A percentile compares a stretch with the other conserved stretches of the same genome.
phyloP scores from a whole-genome alignment of 1,140 invertebrate genomes.

The Muscidifurax raptorellus region DNA sequence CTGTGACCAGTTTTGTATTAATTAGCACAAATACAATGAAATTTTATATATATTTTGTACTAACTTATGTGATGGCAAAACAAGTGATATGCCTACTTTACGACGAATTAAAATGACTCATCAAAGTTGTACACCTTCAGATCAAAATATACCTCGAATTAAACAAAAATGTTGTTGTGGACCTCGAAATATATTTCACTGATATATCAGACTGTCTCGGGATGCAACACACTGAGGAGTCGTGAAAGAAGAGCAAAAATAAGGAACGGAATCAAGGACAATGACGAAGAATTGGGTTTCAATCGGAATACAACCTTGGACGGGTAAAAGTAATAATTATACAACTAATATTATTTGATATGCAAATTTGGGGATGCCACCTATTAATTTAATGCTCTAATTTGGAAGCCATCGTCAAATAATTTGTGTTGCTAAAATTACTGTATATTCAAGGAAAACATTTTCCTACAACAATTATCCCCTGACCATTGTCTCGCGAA shows the following conservation, averaged over 20 bases:
- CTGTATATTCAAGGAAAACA: too few relatives aligned
- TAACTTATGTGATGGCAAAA: too few relatives aligned
- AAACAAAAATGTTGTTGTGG: not conserved
- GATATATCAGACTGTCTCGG: not conserved
- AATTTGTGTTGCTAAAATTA: too few relatives aligned
- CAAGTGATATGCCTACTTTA: too few relatives aligned
- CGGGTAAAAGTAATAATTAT: not conserved
- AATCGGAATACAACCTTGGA: not conserved
- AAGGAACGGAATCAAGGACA: not conserved
- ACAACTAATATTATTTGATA: too few relatives aligned
- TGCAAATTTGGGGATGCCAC: too few relatives aligned
- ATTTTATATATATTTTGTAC: too few relatives aligned
- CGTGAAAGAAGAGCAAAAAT: not conserved
- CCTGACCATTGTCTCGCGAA: not conserved
- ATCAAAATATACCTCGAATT: not conserved
- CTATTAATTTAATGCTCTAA: too few relatives aligned
- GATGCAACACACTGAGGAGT: conserved; percentile 10
- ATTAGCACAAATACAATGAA: too few relatives aligned
- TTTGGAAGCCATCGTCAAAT: too few relatives aligned
- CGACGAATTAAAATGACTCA: not conserved
- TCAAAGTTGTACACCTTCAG: not conserved
- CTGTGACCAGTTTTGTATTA: too few relatives aligned
- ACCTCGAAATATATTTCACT: conserved; percentile 9
- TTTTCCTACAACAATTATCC: too few relatives aligned
- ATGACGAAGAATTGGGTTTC: not conserved